Conservation (phyloP, 2,113 vertebrate species). For the Neolamprologus caudopunctatus region DNA sequence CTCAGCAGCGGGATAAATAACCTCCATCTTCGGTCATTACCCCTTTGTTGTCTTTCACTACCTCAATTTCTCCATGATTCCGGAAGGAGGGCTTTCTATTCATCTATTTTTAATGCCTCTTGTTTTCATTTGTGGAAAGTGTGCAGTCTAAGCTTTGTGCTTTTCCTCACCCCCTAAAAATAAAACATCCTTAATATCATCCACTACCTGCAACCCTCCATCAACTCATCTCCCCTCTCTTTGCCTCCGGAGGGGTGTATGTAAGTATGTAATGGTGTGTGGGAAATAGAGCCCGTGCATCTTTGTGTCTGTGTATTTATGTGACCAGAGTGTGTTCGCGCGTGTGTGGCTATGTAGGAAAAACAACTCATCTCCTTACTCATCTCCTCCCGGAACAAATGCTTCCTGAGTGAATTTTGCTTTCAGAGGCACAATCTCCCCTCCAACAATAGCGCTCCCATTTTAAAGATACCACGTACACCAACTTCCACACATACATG, state of each 20-base stretch:
- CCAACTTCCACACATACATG: background rate
- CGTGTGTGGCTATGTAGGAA: background rate
- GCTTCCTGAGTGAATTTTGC: slow-evolving; percentile 63
- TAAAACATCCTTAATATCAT: slow-evolving; percentile 42
- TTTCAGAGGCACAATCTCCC: slow-evolving; percentile 41
- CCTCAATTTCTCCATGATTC: slow-evolving; percentile 11
- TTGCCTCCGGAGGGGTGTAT: slow-evolving; percentile 26
- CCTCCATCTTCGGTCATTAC: slow-evolving; percentile 36
- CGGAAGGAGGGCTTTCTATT: slow-evolving; percentile 33
- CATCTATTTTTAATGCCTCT: slow-evolving; percentile 65
- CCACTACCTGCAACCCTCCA: slow-evolving; percentile 47
- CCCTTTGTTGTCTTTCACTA: slow-evolving; percentile 37
- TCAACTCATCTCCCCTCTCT: slow-evolving; percentile 33
- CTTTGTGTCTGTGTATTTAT: background rate
- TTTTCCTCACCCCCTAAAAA: slow-evolving; percentile 39
- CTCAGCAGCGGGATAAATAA: slow-evolving; percentile 48
- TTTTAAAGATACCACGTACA: slow-evolving; percentile 32
- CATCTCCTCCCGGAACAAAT: slow-evolving; percentile 63
- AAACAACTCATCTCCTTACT: slow-evolving; percentile 58
- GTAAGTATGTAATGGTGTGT: background rate
- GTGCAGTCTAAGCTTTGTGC: slow-evolving; percentile 16
- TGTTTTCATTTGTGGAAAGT: slow-evolving; percentile 34
- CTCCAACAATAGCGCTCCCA: slow-evolving; percentile 50
- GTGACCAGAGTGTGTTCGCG: background rate
- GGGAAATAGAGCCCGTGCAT: background rate